Evolutionary conservation across 2,797 vertebrate species (phyloP).

Genomic region (Melopsittacus undulatus): DNA sequence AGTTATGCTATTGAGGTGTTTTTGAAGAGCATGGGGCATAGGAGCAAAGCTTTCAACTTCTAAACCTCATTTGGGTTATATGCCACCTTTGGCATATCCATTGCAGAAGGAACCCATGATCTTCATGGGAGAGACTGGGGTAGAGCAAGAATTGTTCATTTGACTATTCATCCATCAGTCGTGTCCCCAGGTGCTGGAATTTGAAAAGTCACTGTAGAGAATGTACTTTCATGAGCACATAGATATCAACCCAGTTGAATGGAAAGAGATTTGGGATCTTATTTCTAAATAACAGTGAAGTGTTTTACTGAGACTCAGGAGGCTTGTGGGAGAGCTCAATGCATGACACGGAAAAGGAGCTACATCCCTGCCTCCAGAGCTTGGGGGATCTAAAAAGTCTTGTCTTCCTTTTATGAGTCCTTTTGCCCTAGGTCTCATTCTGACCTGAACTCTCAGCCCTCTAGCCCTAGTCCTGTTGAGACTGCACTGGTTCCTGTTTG

Average conservation of each 20-base stretch:
- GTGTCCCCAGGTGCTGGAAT: not conserved
- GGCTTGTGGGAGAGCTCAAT: not conserved
- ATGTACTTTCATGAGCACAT: not conserved
- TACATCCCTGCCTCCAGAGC: not conserved
- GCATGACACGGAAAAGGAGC: not conserved
- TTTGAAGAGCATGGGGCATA: not conserved
- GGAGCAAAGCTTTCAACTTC: not conserved
- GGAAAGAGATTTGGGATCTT: not conserved
- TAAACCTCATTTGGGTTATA: not conserved
- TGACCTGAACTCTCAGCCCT: not conserved
- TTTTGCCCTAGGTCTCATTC: not conserved
- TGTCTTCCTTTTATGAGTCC: not conserved
- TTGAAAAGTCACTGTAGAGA: not conserved
- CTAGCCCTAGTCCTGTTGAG: not conserved
- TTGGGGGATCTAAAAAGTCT: not conserved
- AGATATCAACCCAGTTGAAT: not conserved
- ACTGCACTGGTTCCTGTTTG: not conserved
- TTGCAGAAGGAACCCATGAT: not conserved
- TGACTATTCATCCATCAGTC: not conserved
- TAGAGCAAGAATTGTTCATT: not conserved
- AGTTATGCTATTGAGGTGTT: not conserved
- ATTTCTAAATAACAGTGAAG: not conserved
- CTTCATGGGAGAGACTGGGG: not conserved
- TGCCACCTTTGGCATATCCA: not conserved
- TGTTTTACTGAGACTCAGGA: not conserved